Evolutionary conservation across 2,113 vertebrate genomes (phyloP), one percentile per base, ranked within the genome.

Genomic region (Indicator indicator): DNA sequence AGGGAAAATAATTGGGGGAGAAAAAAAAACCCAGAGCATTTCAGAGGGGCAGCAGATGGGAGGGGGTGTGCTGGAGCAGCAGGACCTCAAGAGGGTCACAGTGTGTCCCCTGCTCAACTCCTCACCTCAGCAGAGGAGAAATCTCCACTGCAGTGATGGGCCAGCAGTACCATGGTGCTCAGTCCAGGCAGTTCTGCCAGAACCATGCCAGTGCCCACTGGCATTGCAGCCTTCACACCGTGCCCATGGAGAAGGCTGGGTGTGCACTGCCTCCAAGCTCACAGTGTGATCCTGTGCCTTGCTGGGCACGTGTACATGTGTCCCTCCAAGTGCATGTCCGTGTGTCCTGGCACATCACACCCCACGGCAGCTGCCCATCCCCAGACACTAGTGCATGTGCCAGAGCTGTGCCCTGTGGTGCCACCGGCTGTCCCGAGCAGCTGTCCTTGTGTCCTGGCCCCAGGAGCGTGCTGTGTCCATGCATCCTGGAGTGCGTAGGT

Each of bases 401-500:
- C 40, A 28, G 67, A 21, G 72, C 83, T 1, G 50, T 18, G 78
- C 28, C 94, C 78, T 6, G 44, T 11, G 1, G 60, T 8, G 78
- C 59, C 3, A 46, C 83, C 69, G 36, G 13, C 75, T 85, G 83
- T 64, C 83, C 73, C 33, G 8, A 40, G 26, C 83, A 4, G 26
- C 67, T 56, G 86, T 72, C 68, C 85, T 60, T 21, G 67, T 9
- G 38, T 19, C 56, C 10, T 1, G 12, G 18, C 58, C 64, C 40
- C 11, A 3, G 9, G 73, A 86, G 16, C 12, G 0, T 1, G 56
- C 73, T 3, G n/a, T 7, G 28, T 59, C 93, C 50, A 7, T 30
- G 68, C 1, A 8, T 59, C 58, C 76, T 1, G 5, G 16, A 0
- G 40, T 0, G 11, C 2, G 2, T 7, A 4, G 87, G 42, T 21